A percentile compares a stretch with the other conserved stretches of the same genome.
Evolutionary conservation across 2,797 vertebrate genomes (phyloP).

Genomic region (Platyrinchus mystaceus): DNA sequence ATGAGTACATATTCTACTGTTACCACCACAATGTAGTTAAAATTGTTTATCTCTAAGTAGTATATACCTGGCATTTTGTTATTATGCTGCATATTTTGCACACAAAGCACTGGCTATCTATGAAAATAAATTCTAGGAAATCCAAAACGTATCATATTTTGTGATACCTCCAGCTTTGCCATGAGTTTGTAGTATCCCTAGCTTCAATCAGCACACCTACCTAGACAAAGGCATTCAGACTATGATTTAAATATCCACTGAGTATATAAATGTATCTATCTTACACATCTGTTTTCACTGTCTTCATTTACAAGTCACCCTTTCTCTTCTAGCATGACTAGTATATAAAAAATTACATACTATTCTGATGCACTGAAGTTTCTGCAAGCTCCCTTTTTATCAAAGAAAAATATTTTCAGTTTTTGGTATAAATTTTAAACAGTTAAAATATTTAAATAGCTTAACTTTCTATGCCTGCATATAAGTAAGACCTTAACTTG

Average conservation of each 20-base stretch:
- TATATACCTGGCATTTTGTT: not conserved
- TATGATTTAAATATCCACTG: not conserved
- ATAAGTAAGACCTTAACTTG: not conserved
- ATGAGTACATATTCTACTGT: accelerated
- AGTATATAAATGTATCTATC: not conserved
- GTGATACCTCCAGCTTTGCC: not conserved
- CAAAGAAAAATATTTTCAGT: not conserved
- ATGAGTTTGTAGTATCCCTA: not conserved
- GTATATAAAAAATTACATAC: not conserved
- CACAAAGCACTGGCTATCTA: not conserved
- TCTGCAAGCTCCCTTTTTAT: not conserved
- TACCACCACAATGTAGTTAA: not conserved
- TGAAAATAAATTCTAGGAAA: not conserved
- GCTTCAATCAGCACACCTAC: not conserved
- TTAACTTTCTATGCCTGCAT: not conserved
- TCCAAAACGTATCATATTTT: not conserved
- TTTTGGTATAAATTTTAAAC: not conserved
- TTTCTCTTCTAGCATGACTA: not conserved
- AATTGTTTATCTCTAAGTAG: not conserved
- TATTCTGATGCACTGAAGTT: not conserved
- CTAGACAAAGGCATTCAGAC: not conserved
- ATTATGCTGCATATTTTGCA: not conserved
- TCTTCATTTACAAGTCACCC: not conserved
- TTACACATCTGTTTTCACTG: not conserved
- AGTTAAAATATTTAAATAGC: not conserved